These are phyloP conservation scores for Luehdorfia chinensis DNA, from an alignment of 1,140 invertebrate genomes.

Conservation along the genomic window DNA sequence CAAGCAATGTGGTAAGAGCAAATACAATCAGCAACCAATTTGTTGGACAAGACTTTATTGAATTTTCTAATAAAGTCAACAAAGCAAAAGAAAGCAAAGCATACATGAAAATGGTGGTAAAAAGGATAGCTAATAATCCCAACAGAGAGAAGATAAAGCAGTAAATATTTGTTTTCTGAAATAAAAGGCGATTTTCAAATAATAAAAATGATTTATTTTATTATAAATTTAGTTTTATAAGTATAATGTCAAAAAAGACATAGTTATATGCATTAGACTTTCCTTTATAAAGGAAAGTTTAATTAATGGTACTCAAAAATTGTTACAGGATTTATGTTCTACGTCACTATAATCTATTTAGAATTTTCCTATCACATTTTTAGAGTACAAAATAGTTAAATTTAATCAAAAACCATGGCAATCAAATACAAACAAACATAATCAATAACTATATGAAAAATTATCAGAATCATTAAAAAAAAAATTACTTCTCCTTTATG, in stretches of 20 bases:
- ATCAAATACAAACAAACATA: not conserved
- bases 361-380: constrained; percentile 29
- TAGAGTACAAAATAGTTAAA: constrained; percentile 34
- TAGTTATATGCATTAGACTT: no score
- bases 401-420: constrained; percentile 26
- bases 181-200: constrained; percentile 20
- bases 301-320: constrained; percentile 46
- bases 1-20: constrained; percentile 22
- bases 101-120: constrained; percentile 60
- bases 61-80: constrained; percentile 34
- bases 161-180: constrained; percentile 16
- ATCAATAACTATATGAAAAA: no score
- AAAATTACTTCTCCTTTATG: no score
- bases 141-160: constrained; percentile 43
- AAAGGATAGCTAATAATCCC: constrained; percentile 56
- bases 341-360: constrained; percentile 23
- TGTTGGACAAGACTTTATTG: constrained; percentile 51
- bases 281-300: no score
- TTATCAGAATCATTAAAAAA: no score
- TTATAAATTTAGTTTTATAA: constrained; percentile 47
- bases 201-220: constrained; percentile 22
- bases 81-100: constrained; percentile 25
- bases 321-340: constrained; percentile 28
- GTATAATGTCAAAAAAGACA: constrained; percentile 68
- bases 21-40: constrained; percentile 30